phyloP scores from a whole-genome alignment of 2,797 vertebrate genomes.

The Enteromius unitaeniatus region DNA sequence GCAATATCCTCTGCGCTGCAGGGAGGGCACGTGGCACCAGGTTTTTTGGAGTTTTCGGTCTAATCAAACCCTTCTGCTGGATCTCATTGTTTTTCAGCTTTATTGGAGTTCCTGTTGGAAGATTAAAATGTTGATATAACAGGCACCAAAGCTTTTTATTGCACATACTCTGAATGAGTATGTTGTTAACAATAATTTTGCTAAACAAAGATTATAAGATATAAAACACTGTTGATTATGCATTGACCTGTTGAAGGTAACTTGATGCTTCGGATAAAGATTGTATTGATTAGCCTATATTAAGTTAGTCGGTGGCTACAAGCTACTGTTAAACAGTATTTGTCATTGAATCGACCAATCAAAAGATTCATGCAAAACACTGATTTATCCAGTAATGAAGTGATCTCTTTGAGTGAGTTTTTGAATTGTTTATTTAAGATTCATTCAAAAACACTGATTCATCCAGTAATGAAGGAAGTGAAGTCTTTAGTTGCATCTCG shows the following conservation, averaged over 20 bases:
- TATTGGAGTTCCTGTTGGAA: constrained; percentile 34
- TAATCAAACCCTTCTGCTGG: constrained; percentile 55
- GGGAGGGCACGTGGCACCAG: constrained; percentile 17
- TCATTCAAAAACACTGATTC: neutral
- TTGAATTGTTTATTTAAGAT: neutral
- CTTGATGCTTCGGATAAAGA: neutral
- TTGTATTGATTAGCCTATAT: neutral
- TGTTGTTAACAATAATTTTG: neutral
- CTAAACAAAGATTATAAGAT: neutral
- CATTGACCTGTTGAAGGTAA: neutral
- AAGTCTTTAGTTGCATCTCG: neutral
- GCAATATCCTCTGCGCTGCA: constrained; percentile 36
- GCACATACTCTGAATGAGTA: neutral
- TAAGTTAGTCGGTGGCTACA: neutral
- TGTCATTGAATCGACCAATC: neutral
- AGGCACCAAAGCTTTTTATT: constrained; percentile 49
- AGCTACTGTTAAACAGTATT: neutral
- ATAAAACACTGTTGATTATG: neutral
- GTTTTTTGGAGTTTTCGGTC: constrained; percentile 14
- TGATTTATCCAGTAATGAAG: neutral
- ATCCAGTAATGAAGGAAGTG: neutral
- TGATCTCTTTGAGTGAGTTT: too few relatives aligned
- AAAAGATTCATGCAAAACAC: neutral
- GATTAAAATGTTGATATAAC: constrained; percentile 38
- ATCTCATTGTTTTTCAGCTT: constrained; percentile 56